Conservation (phyloP, 2,797 vertebrate species). For the Microctenopoma steveboyesi region DNA sequence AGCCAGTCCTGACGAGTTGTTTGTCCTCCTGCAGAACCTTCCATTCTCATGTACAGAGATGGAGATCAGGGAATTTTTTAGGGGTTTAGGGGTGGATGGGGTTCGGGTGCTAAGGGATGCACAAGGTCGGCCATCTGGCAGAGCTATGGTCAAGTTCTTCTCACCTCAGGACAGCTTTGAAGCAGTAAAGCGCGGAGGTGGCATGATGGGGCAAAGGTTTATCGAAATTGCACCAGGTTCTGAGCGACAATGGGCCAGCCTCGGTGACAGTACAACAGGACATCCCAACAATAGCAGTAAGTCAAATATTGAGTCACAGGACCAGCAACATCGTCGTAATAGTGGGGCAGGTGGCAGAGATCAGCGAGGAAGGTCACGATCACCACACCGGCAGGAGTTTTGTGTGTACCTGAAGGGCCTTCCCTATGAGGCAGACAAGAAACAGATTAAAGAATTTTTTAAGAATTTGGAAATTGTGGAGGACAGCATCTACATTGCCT, state of each 20-base stretch:
- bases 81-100: conserved; percentile 91
- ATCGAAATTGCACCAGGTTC: conserved; percentile 93
- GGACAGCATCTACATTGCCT: conserved; percentile 97
- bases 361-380: conserved; percentile 91
- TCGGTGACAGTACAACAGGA: conserved; percentile 69
- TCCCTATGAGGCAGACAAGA: conserved; percentile 97
- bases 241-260: conserved; percentile 91
- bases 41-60: conserved; percentile 92
- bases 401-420: conserved; percentile 97
- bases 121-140: conserved; percentile 91
- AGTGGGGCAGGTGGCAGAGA: conserved; percentile 76
- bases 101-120: conserved; percentile 91
- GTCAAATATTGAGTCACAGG: conserved; percentile 71
- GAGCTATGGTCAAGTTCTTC: conserved; percentile 95
- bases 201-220: conserved; percentile 96
- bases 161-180: conserved; percentile 95
- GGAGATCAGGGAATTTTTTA: conserved; percentile 95
- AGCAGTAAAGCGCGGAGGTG: conserved; percentile 93
- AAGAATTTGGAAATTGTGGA: conserved; percentile 95
- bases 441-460: conserved; percentile 97
- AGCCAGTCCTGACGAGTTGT: conserved; percentile 91
- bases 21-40: conserved; percentile 93
- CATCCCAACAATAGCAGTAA: conserved; percentile 57
- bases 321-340: conserved; percentile 77
- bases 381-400: conserved; percentile 93